Base-by-base conservation (phyloP, 2,888 invertebrate species). In the Abrostola triplasia region DNA sequence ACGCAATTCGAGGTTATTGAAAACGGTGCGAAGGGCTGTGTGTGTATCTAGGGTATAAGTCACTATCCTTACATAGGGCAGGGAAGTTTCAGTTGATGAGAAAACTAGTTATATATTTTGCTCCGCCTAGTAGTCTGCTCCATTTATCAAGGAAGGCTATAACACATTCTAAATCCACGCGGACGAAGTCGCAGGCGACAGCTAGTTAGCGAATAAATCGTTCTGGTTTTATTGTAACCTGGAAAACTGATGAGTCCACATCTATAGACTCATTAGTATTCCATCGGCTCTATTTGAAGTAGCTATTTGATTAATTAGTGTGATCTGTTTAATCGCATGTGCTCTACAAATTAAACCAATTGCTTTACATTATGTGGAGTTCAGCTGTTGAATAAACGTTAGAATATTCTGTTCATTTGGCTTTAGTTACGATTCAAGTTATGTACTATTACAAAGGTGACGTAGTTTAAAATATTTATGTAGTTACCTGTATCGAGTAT, bases 241-340 rank as follows among this genome's bases (percentile, higher is more conserved):
- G 6, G 49, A 44, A 44, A 47, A 47, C 44, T 47, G n/a, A 58
- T 50, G 52, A 61, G 12, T 53, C 10, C 35, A 10, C 62, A 57
- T 48, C 12, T 11, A 62, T 53, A 47, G 36, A 11, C 7, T 64
- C 49, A 63, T 64, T 67, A 59, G 59, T 56, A 70, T 75, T 64
- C 64, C 63, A 37, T 55, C 24, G n/a, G 36, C 1, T 56, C 36
- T 36, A 57, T 78, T 76, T 56, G 50, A 56, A 75, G 35, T 55
- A 40, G 44, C 63, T 41, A 64, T 78, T 70, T 64, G 64, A 78
- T 71, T 75, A 75, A 76, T 63, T 61, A 48, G 11, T 7, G 49
- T 50, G 52, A 76, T 65, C 54, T 59, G 54, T 59, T 59, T 44
- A 67, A 70, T 62, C 35, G 64, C 55, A 47, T 56, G 52, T 61